phyloP scores from a whole-genome alignment of 92 coral and sea anemone genomes.

The Montipora capitata region DNA sequence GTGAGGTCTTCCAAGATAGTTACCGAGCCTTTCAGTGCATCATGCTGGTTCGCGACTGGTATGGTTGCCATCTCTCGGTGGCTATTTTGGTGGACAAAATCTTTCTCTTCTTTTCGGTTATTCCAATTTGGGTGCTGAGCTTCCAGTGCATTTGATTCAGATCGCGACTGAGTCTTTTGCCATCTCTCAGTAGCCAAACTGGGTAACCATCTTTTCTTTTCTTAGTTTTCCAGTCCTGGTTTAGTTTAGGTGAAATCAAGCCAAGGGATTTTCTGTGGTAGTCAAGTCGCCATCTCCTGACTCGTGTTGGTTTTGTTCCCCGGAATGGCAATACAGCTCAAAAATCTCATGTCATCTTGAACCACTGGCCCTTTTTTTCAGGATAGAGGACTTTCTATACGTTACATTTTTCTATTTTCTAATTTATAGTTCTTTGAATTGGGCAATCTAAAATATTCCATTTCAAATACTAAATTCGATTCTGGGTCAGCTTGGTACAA shows the following conservation, averaged over 20 bases:
- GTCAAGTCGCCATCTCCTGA: neutral
- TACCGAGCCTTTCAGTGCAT: slow-evolving; percentile 24
- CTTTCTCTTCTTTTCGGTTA: slow-evolving; percentile 12
- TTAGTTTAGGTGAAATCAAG: neutral
- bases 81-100: slow-evolving; percentile 11
- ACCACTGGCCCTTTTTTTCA: neutral
- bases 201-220: neutral
- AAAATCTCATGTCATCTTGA: neutral
- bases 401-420: neutral
- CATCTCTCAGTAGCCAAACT: neutral
- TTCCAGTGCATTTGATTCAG: slow-evolving; percentile 18
- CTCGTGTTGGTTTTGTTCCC: neutral
- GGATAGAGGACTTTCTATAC: neutral
- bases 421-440: neutral
- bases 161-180: slow-evolving; percentile 29
- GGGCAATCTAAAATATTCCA: too few species aligned
- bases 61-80: slow-evolving; percentile 12
- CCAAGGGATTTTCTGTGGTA: neutral
- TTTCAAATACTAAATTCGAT: too few species aligned
- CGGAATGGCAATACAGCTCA: neutral
- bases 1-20: slow-evolving; percentile 9
- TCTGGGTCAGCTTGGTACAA: too few species aligned
- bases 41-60: slow-evolving; percentile 29
- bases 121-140: slow-evolving; percentile 18
- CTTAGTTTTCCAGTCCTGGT: neutral